Evolutionary conservation across 2,888 invertebrate species (phyloP).

Genomic region (Aspidiotus destructor): DNA sequence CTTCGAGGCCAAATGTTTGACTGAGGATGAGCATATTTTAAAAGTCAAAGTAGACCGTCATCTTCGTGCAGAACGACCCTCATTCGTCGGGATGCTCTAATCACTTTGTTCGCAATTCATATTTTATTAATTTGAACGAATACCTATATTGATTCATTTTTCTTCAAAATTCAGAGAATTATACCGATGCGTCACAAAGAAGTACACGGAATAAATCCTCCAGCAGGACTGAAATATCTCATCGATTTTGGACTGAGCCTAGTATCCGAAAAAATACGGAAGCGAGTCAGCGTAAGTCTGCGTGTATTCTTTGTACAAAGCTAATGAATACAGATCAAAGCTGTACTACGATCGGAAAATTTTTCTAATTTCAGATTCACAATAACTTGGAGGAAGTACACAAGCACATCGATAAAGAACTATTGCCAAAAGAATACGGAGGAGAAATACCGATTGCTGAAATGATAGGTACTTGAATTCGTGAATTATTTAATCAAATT

Average conservation of each 20-base stretch:
- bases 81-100: not conserved
- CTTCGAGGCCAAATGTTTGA: no score
- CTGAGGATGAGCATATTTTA: no score
- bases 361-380: slow-evolving; percentile 47
- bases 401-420: slow-evolving; percentile 50
- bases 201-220: slow-evolving; percentile 61
- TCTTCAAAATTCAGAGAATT: slow-evolving; percentile 52
- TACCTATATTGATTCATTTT: not conserved
- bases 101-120: no score
- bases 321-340: no score
- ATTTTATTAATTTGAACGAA: not conserved
- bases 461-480: slow-evolving; percentile 49
- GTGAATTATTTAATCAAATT: not conserved
- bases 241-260: slow-evolving; percentile 61
- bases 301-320: no score
- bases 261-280: slow-evolving; percentile 61
- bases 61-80: not conserved
- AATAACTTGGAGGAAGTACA: slow-evolving; percentile 51
- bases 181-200: slow-evolving; percentile 69
- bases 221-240: slow-evolving; percentile 58
- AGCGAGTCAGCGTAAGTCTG: slow-evolving; percentile 51
- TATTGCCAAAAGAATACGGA: slow-evolving; percentile 63
- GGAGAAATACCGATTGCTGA: slow-evolving; percentile 58
- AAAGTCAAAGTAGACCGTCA: no score
- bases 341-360: not conserved